Conservation (phyloP, 37 sponge, comb jelly and placozoan species). For the Bolinopsis microptera region DNA sequence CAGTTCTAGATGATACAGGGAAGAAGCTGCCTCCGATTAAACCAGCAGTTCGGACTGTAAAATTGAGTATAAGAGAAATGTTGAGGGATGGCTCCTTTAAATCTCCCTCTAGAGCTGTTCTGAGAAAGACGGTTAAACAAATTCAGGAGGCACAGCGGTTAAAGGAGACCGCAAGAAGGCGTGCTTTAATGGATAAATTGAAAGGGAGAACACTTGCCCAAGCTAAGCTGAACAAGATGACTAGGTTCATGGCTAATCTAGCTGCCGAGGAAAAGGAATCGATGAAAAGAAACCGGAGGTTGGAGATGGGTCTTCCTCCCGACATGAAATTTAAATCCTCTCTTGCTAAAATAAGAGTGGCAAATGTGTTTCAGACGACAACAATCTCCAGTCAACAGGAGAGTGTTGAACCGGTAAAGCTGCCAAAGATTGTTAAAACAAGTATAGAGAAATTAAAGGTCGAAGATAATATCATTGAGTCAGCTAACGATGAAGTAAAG, state of each 20-base stretch:
- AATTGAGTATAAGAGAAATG: not conserved
- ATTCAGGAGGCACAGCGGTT: not conserved
- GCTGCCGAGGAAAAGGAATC: not conserved
- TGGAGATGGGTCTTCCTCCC: not conserved
- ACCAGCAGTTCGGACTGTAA: not conserved
- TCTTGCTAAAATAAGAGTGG: not conserved
- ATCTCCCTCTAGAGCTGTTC: not conserved
- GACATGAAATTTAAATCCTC: not conserved
- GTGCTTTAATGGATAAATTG: not conserved
- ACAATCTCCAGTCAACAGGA: not conserved
- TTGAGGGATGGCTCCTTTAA: not conserved
- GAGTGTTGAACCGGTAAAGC: not conserved
- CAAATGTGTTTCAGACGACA: not conserved
- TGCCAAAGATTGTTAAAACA: not conserved
- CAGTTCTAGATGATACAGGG: not conserved
- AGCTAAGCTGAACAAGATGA: not conserved
- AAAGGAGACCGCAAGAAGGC: not conserved
- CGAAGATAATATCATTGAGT: not conserved
- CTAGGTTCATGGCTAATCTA: not conserved
- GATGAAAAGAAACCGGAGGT: not conserved
- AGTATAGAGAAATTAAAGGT: not conserved
- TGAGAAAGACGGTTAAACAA: not conserved
- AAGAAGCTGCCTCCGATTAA: not conserved
- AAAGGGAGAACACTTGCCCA: not conserved
- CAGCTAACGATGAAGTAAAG: not conserved